Base-by-base conservation (phyloP, 2,888 invertebrate species). In the Lacanobia wlatinum region DNA sequence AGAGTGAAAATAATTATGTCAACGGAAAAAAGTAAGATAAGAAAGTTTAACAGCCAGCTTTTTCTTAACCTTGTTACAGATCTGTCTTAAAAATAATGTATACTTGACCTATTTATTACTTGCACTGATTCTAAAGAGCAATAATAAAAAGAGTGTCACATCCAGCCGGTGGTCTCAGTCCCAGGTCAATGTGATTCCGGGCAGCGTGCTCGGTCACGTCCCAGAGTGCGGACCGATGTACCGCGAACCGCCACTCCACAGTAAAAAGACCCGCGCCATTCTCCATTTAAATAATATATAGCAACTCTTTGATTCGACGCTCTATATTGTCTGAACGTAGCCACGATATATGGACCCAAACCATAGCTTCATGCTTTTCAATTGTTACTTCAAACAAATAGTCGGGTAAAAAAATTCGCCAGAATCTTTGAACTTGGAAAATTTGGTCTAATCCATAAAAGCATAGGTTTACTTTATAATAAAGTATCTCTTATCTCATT, bases 141-240 rank as follows among this genome's bases (percentile, higher is more conserved):
- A 78, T 84, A 84, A 84, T 84, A 84, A 84, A 85, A 78, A 55
- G 23, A 70, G 53, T 85, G 91, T 85, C 93, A 81, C 87, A 88
- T 94, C 94, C 84, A 94, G 94, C 46, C 56, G 66, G 66, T 75
- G 56, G 74, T 48, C 59, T 14, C 40, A 40, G 38, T 21, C 52
- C 34, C 77, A 78, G 83, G 85, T 86, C 88, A 79, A 85, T 89
- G 86, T 89, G 91, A 89, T 91, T 90, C 89, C 83, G 85, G 88
- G 82, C 79, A 82, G 88, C 87, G 87, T 84, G 90, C 90, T 93
- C 92, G 95, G 95, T 95, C 94, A 95, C 94, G 95, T 94, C 85
- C 91, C 91, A 92, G 93, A 96, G 95, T 95, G 96, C 96, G 93
- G 95, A 95, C 93, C 93, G 94, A 89, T 95, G 96, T 96, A 94